These are phyloP conservation scores for Nyctibius bracteatus DNA, from an alignment of 2,113 vertebrate species.

Conservation along the genomic window DNA sequence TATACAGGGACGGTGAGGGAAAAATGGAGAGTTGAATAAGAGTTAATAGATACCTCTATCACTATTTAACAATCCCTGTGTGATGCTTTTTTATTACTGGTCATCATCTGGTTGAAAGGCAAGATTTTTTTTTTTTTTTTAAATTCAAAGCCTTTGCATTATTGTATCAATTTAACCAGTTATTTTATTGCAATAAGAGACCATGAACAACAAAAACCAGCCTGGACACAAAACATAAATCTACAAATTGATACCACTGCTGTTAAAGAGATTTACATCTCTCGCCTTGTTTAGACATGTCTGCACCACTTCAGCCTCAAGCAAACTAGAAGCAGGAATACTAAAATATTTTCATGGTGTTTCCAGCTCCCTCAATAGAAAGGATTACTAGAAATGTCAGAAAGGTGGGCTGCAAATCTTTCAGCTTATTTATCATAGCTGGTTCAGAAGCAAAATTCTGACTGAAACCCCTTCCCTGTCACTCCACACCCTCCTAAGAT, in stretches of 20 bases:
- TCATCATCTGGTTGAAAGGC: neutral
- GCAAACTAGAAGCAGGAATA: neutral
- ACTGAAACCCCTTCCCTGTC: neutral
- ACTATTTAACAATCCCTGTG: neutral
- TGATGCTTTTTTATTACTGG: neutral
- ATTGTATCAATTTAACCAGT: neutral
- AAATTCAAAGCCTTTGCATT: neutral
- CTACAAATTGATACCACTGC: neutral
- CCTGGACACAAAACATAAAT: neutral
- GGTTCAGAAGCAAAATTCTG: neutral
- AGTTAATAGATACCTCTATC: neutral
- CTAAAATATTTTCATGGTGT: neutral
- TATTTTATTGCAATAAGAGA: neutral
- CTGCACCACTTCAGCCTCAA: neutral
- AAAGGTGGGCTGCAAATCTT: neutral
- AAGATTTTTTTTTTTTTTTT: neutral
- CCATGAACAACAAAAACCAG: neutral
- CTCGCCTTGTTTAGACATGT: neutral
- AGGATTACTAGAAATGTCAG: neutral
- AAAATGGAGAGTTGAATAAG: neutral
- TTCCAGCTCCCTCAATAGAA: neutral
- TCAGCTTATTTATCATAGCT: neutral
- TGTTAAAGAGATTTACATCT: neutral
- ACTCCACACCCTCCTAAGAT: neutral
- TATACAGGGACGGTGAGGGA: neutral